Percentiles rank a stretch among this genome's conserved stretches.
These are phyloP conservation scores for Platycheirus rosarum DNA, from an alignment of 2,888 invertebrate species.

Conservation along the genomic window DNA sequence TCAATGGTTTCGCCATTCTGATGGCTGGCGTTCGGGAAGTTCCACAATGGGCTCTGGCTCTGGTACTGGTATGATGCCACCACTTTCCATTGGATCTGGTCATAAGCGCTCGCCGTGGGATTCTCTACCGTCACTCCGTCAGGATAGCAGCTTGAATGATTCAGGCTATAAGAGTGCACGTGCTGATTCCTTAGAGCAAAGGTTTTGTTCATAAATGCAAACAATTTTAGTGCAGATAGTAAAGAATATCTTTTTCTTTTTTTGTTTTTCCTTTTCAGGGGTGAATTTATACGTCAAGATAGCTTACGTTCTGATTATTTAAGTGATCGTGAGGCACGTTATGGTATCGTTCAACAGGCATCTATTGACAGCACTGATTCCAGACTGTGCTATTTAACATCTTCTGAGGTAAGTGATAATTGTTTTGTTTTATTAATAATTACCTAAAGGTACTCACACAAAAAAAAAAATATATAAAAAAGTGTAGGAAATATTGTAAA, in stretches of 20 bases:
- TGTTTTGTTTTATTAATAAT: too few species aligned
- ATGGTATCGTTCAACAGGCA: slow-evolving; percentile 95
- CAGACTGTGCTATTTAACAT: slow-evolving; percentile 95
- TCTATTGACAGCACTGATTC: slow-evolving; percentile 97
- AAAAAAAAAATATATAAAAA: too few species aligned
- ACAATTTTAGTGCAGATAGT: slow-evolving; percentile 14
- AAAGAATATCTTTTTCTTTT: slow-evolving; percentile 23
- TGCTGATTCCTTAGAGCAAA: slow-evolving; percentile 93
- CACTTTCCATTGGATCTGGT: slow-evolving; percentile 81
- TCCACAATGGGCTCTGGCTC: slow-evolving; percentile 87
- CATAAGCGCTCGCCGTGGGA: slow-evolving; percentile 94
- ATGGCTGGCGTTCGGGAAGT: slow-evolving; percentile 92
- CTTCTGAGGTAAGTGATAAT: slow-evolving; percentile 98
- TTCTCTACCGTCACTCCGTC: slow-evolving; percentile 91
- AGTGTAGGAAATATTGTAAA: too few species aligned
- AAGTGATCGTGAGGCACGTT: slow-evolving; percentile 93
- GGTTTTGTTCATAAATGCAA: slow-evolving; percentile 83
- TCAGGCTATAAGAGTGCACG: slow-evolving; percentile 93
- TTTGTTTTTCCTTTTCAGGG: slow-evolving; percentile 83
- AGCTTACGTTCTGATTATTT: slow-evolving; percentile 94
- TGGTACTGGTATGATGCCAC: slow-evolving; percentile 83
- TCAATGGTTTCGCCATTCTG: slow-evolving; percentile 95
- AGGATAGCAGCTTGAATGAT: slow-evolving; percentile 93
- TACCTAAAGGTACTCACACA: too few species aligned
- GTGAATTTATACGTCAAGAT: slow-evolving; percentile 94